Base-by-base conservation (phyloP, 2,888 invertebrate genomes). In the Eupithecia dodoneata region DNA sequence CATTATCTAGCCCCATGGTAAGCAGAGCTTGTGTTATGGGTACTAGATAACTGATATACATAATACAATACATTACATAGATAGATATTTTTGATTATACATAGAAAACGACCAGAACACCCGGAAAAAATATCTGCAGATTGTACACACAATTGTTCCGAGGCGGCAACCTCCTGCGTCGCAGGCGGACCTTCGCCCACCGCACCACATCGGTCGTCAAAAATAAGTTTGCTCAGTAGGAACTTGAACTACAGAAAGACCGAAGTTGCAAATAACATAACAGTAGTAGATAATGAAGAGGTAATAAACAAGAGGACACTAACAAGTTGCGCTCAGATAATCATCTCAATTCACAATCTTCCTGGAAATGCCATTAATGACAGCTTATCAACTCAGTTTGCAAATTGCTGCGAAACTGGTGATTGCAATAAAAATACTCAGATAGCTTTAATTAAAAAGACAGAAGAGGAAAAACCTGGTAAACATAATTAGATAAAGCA, bases 291-390 rank as follows among this genome's bases (percentile, higher is more conserved):
- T 18, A n/a, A 69, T n/a, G 18, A 47, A n/a, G n/a, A 44, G 10
- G 12, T 45, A 89, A 89, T 87, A 90, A 89, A 91, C 86, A 88
- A 87, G 84, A 84, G 84, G 84, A 83, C 85, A 85, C 84, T 86
- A 82, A 86, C 87, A 83, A 88, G 85, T 87, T 84, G 84, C 84
- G 83, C 86, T 84, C 79, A 81, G 83, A 89, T 88, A 89, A 86
- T 82, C 87, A 84, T 83, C 84, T 82, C 85, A 83, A 86, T 87
- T 82, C 84, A 82, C 85, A 83, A 86, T 87, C 84, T 93, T 92
- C 93, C 91, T 88, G 88, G 90, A 91, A 88, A 85, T 81, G 78
- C 81, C 47, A 79, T 78, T 82, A 80, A 81, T 77, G 76, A 80
- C 82, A 77, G 83, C 77, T 75, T 73, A 81, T 80, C 72, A 69